phyloP scores from a whole-genome alignment of 2,797 vertebrate genomes.

The Hipposideros larvatus region DNA sequence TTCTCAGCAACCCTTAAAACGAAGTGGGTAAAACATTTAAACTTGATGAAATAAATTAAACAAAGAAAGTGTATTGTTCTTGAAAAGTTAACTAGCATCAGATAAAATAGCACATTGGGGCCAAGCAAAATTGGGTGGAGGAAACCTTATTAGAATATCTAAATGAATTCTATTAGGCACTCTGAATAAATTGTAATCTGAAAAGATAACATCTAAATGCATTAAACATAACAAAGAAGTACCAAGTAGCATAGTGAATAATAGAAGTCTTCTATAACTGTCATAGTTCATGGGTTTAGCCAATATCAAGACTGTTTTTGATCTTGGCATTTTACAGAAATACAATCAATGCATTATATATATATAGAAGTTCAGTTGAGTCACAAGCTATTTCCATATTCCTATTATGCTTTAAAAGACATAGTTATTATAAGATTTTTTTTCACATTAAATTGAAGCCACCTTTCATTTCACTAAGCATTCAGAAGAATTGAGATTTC shows the following conservation, averaged over 20 bases:
- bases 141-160: not conserved
- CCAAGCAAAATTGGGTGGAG: not conserved
- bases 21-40: not conserved
- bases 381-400: constrained; percentile 57
- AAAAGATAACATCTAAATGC: not conserved
- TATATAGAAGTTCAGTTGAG: not conserved
- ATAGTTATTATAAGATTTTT: constrained; percentile 39
- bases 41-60: constrained; percentile 35
- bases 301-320: not conserved
- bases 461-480: constrained; percentile 82
- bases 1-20: constrained; percentile 30
- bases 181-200: not conserved
- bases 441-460: constrained; percentile 77
- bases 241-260: not conserved
- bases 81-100: not conserved
- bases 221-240: not conserved
- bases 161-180: not conserved
- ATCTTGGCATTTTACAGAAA: constrained; percentile 32
- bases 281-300: not conserved
- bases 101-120: not conserved
- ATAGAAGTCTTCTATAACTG: not conserved
- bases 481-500: constrained; percentile 70
- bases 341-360: constrained; percentile 39
- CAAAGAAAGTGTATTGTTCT: constrained; percentile 16
- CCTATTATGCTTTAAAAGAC: constrained; percentile 51